phyloP scores from a whole-genome alignment of 1,140 invertebrate species.

The Dendrolimus kikuchii region DNA sequence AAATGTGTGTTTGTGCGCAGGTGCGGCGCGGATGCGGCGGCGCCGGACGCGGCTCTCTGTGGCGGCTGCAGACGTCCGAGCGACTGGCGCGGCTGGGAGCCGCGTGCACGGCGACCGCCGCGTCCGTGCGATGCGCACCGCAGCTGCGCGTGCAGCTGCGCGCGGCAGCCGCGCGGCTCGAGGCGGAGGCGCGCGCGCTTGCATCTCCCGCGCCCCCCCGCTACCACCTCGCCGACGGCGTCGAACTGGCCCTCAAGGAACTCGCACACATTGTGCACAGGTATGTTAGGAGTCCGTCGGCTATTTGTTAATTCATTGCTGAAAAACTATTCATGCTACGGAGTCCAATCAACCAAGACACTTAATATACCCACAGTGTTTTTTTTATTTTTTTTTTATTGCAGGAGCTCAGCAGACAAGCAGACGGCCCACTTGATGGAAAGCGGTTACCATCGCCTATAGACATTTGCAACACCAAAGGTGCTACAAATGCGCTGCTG shows the following conservation, averaged over 20 bases:
- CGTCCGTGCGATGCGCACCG: constrained; percentile 84
- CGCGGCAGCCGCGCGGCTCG: constrained; percentile 86
- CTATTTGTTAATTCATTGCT: too few relatives aligned
- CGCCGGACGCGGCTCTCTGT: constrained; percentile 57
- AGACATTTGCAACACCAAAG: too few relatives aligned
- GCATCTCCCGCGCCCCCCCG: constrained; percentile 39
- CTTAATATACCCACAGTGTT: too few relatives aligned
- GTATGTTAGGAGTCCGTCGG: constrained; percentile 10
- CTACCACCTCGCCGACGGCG: constrained; percentile 38
- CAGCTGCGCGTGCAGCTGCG: constrained; percentile 92
- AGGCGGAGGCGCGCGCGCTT: constrained; percentile 80
- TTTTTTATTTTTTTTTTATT: too few relatives aligned
- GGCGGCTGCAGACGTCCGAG: constrained; percentile 88
- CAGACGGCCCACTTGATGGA: too few relatives aligned
- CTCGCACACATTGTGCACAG: constrained; percentile 46
- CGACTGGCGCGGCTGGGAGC: constrained; percentile 85
- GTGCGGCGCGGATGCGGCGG: constrained; percentile 71
- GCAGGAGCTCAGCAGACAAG: too few relatives aligned
- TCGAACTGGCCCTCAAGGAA: constrained; percentile 43
- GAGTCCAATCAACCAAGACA: too few relatives aligned
- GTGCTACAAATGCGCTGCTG: too few relatives aligned
- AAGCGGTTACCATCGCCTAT: too few relatives aligned
- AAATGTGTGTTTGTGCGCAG: constrained; percentile 1
- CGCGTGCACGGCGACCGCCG: constrained; percentile 81
- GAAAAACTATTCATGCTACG: too few relatives aligned